Evolutionary conservation across 2,888 invertebrate genomes (phyloP).

Genomic region (Antheraea assamensis): DNA sequence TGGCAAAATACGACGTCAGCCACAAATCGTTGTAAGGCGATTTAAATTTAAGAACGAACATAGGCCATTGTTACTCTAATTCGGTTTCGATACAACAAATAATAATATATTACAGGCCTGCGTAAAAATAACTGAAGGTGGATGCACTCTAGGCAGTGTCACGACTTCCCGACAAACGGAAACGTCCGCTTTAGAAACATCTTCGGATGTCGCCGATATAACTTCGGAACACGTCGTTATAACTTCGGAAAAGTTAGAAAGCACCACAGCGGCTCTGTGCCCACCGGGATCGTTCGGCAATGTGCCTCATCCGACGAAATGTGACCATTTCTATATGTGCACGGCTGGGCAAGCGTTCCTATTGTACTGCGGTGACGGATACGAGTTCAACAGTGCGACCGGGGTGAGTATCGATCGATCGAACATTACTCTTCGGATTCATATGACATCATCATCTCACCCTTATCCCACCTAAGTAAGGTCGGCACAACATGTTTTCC

Average conservation of each 20-base stretch:
- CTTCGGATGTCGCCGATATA: not conserved
- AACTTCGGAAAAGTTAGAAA: not conserved
- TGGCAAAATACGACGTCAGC: too few species aligned
- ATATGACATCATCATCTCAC: too few species aligned
- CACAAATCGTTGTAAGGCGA: too few species aligned
- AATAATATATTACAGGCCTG: constrained; percentile 28
- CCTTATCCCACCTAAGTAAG: too few species aligned
- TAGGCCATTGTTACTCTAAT: not conserved
- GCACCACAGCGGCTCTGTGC: constrained; percentile 27
- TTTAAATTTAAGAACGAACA: too few species aligned
- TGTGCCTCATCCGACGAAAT: constrained; percentile 38
- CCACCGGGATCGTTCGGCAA: constrained; percentile 36
- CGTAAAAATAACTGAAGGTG: constrained; percentile 31
- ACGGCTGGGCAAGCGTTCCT: constrained; percentile 27
- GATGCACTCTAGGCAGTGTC: constrained; percentile 28
- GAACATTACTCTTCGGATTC: too few species aligned
- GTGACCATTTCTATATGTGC: constrained; percentile 44
- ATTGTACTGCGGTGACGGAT: constrained; percentile 34
- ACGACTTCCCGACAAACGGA: not conserved
- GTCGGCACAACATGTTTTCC: too few species aligned
- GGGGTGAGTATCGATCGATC: constrained; percentile 28
- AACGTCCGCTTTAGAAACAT: not conserved
- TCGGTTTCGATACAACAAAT: too few species aligned
- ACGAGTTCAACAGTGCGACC: constrained; percentile 33
- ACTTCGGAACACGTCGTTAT: not conserved